phyloP scores from a whole-genome alignment of 1,140 invertebrate genomes.

The Cherax destructor region DNA sequence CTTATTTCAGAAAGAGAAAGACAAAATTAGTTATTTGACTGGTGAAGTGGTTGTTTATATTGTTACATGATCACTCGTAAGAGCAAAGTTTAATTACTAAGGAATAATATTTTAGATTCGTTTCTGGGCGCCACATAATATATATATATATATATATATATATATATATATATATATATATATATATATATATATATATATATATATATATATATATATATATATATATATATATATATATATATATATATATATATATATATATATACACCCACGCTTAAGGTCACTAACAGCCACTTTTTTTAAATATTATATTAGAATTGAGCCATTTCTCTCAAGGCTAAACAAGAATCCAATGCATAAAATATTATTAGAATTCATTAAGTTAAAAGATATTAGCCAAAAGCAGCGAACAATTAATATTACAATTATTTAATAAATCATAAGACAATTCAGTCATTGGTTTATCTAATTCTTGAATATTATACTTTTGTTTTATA shows the following conservation, averaged over 20 bases:
- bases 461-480: not conserved
- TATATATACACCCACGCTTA: too few species aligned
- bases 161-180: constrained; percentile 12
- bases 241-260: constrained; percentile 23
- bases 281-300: too few species aligned
- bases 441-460: not conserved
- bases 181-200: constrained; percentile 35
- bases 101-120: not conserved
- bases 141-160: constrained; percentile 4
- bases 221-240: constrained; percentile 44
- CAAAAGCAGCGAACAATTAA: too few species aligned
- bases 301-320: too few species aligned
- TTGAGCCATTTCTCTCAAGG: too few species aligned
- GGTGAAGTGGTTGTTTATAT: not conserved
- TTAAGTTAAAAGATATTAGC: too few species aligned
- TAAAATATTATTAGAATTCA: too few species aligned
- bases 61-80: not conserved
- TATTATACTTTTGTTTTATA: not conserved
- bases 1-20: not conserved
- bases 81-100: not conserved
- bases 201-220: constrained; percentile 39
- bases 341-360: too few species aligned
- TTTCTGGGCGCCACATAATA: not conserved
- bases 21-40: not conserved
- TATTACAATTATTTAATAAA: too few species aligned